A percentile compares a stretch with the other conserved stretches of the same genome.
phyloP scores from a whole-genome alignment of 2,797 vertebrate species.

The Myotis pilosus region DNA sequence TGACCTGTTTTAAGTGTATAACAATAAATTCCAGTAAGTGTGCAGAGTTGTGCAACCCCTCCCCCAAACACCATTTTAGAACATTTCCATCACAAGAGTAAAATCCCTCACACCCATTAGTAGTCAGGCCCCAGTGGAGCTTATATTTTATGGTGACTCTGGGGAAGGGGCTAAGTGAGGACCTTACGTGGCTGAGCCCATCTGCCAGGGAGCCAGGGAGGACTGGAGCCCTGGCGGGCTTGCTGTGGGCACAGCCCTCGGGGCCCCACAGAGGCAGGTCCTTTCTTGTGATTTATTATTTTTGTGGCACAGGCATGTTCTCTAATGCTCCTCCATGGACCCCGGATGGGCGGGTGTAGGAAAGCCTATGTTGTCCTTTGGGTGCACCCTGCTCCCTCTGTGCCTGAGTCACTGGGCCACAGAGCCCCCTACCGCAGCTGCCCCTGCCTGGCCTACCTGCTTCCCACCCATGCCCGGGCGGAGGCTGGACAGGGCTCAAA shows the following conservation, averaged over 20 bases:
- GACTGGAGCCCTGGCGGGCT: background rate
- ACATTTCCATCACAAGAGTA: background rate
- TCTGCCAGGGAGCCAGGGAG: background rate
- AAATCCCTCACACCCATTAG: background rate
- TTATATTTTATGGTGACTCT: background rate
- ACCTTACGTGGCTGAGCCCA: background rate
- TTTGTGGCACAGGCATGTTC: background rate
- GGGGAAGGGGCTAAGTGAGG: background rate
- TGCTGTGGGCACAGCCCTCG: background rate
- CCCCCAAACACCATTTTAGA: background rate
- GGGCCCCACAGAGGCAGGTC: background rate
- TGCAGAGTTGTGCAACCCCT: background rate
- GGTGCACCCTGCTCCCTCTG: background rate
- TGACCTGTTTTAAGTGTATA: background rate
- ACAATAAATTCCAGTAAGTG: background rate
- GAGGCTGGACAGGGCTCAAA: background rate
- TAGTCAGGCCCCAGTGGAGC: background rate
- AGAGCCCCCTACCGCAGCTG: background rate
- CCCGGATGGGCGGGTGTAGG: no score
- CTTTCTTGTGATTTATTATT: background rate
- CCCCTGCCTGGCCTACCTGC: background rate
- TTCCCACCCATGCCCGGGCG: background rate
- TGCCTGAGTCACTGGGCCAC: background rate
- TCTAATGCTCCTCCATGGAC: background rate
- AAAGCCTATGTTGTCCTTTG: background rate